A percentile compares a stretch with the other conserved stretches of the same genome.
Evolutionary conservation across 2,797 vertebrate genomes (phyloP).

Genomic region (Euthynnus affinis): DNA sequence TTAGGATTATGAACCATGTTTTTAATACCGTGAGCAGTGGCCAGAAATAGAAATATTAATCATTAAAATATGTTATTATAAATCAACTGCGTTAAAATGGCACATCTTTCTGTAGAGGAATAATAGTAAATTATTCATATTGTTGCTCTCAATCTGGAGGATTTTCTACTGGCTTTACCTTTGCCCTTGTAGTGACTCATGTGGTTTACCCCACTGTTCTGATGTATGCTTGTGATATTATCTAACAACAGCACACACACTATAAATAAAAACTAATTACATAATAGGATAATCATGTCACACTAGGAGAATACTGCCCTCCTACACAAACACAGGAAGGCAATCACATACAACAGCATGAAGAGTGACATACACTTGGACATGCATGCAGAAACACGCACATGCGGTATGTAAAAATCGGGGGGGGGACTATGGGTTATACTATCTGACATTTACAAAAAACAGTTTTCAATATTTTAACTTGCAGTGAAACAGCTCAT

Average conservation of each 20-base stretch:
- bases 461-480: too few species aligned
- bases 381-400: constrained; percentile 1
- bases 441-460: background rate
- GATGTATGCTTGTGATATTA: constrained; percentile 52
- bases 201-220: constrained; percentile 22
- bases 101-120: background rate
- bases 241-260: constrained; percentile 46
- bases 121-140: background rate
- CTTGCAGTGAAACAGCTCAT: too few species aligned
- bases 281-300: constrained; percentile 63
- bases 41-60: background rate
- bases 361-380: constrained; percentile 2
- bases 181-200: constrained; percentile 33
- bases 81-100: background rate
- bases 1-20: background rate
- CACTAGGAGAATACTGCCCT: constrained; percentile 25
- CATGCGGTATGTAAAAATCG: background rate
- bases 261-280: constrained; percentile 64
- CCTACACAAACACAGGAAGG: constrained; percentile 29
- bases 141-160: background rate
- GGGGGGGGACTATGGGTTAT: background rate
- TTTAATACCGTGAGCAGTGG: background rate
- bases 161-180: constrained; percentile 17
- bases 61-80: background rate
- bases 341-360: background rate